phyloP scores from a whole-genome alignment of 2,797 vertebrate genomes.

The Poeciliopsis presidionis region DNA sequence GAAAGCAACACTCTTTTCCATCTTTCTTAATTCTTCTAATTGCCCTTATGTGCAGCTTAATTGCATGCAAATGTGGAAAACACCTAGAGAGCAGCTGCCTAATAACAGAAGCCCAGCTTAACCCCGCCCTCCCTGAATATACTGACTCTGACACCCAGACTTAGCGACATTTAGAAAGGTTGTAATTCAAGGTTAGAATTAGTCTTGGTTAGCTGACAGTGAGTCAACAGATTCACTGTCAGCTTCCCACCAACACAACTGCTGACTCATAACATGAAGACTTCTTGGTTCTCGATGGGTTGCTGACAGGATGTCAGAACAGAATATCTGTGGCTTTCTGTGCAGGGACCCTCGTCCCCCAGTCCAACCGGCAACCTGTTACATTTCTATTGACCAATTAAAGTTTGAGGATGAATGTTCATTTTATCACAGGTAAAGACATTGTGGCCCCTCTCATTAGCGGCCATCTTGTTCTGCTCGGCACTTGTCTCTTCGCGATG shows the following conservation, averaged over 20 bases:
- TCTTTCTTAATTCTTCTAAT: constrained; percentile 31
- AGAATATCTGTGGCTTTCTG: neutral
- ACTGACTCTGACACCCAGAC: constrained; percentile 3
- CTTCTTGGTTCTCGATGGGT: neutral
- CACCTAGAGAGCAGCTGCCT: constrained; percentile 42
- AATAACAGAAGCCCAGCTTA: constrained; percentile 28
- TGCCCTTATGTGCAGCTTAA: constrained; percentile 43
- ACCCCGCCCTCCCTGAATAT: constrained; percentile 3
- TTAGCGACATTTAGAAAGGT: constrained; percentile 11
- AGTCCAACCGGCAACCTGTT: neutral
- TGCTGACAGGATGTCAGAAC: neutral
- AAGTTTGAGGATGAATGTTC: no score
- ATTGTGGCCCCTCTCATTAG: no score
- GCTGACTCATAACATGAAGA: neutral
- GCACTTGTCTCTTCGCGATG: no score
- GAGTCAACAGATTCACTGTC: neutral
- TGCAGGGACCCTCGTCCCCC: neutral
- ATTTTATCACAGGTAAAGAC: no score
- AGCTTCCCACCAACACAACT: neutral
- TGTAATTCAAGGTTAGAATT: constrained; percentile 2
- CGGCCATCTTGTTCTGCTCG: no score
- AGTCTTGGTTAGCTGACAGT: constrained; percentile 3
- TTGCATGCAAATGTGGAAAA: constrained; percentile 40
- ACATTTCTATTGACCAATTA: neutral
- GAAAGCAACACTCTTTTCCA: constrained; percentile 29